These are phyloP conservation scores for Oncorhynchus mykiss DNA, from an alignment of 2,113 vertebrate genomes.

Conservation along the genomic window DNA sequence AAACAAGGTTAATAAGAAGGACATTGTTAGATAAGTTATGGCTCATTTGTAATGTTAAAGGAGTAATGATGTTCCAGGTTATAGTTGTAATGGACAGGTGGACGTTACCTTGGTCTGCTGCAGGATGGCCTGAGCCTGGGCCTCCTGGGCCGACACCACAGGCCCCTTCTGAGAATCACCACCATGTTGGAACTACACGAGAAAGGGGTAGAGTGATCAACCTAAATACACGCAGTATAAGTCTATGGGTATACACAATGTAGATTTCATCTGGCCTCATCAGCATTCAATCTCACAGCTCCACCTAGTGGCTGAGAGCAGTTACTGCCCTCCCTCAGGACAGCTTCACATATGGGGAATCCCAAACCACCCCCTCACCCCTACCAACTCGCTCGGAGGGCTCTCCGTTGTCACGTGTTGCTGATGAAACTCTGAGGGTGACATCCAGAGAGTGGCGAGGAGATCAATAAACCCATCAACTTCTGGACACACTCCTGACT, in stretches of 20 bases:
- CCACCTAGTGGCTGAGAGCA: slow-evolving; percentile 68
- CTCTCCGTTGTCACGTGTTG: too few species aligned
- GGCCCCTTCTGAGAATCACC: slow-evolving; percentile 83
- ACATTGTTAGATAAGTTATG: background rate
- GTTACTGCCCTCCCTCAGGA: slow-evolving; percentile 18
- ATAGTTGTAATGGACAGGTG: background rate
- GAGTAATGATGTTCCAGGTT: background rate
- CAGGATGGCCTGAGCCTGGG: slow-evolving; percentile 86
- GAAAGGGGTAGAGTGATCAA: slow-evolving; percentile 22
- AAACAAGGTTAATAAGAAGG: slow-evolving; percentile 15
- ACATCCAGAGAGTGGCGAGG: too few species aligned
- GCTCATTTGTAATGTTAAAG: too few species aligned
- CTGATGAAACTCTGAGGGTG: too few species aligned
- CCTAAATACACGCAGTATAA: too few species aligned
- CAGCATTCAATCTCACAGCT: slow-evolving; percentile 62
- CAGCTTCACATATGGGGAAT: background rate
- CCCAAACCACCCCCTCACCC: too few species aligned
- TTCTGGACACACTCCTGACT: too few species aligned
- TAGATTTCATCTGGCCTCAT: slow-evolving; percentile 18
- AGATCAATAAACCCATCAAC: too few species aligned
- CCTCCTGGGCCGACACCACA: slow-evolving; percentile 83
- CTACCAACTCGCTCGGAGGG: too few species aligned
- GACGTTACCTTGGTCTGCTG: slow-evolving; percentile 82
- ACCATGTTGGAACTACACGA: slow-evolving; percentile 80
- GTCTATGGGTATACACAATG: background rate